These are phyloP conservation scores for Oikopleura vanhoeffeni DNA, from an alignment of 23 tunicate genomes.

Conservation along the genomic window DNA sequence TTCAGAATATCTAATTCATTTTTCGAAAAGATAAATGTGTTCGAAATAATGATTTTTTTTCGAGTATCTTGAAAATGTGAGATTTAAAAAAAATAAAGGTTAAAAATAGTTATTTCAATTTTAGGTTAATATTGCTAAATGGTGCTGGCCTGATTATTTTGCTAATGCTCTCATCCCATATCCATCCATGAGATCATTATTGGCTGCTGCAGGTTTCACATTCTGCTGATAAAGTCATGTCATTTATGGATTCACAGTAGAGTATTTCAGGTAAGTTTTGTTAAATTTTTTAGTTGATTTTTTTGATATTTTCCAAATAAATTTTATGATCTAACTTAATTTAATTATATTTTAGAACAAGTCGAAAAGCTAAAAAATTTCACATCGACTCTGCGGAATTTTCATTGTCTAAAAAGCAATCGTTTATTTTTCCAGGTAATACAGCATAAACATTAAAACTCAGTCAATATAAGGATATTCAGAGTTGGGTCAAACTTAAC, in stretches of 20 bases:
- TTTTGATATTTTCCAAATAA: neutral
- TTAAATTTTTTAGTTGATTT: neutral
- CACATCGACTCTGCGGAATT: conserved; percentile 94
- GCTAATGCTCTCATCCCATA: conserved; percentile 84
- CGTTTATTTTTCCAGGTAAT: conserved; percentile 76
- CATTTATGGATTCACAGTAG: conserved; percentile 92
- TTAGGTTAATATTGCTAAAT: conserved; percentile 51
- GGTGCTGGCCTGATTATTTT: conserved; percentile 97
- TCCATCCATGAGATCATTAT: conserved; percentile 74
- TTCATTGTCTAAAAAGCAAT: conserved; percentile 94
- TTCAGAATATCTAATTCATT: no score
- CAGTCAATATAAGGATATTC: no score
- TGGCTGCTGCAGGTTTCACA: conserved; percentile 79
- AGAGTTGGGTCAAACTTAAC: neutral
- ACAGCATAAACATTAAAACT: no score
- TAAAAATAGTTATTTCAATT: no score
- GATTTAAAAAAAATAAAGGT: no score
- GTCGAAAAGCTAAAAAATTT: conserved; percentile 64
- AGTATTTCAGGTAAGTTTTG: conserved; percentile 34
- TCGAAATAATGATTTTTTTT: no score
- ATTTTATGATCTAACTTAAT: neutral
- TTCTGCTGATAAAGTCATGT: conserved; percentile 73
- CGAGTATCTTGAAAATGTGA: no score
- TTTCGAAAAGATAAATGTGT: no score
- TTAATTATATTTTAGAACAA: conserved; percentile 25